Conservation (phyloP, 2,888 invertebrate genomes). For the Zaprionus lineosus region DNA sequence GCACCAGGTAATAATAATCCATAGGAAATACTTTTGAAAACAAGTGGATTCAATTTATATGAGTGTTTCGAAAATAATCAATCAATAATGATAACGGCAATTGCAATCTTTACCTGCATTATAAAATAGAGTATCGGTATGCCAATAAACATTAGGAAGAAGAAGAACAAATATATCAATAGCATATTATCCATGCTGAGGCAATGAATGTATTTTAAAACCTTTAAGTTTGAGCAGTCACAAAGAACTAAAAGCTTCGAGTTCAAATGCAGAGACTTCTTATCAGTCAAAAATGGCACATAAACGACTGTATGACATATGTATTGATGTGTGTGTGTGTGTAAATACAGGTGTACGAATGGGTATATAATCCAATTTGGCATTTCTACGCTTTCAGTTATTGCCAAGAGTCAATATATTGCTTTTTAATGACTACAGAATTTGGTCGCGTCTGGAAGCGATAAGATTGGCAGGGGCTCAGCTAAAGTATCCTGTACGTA, state of each 20-base stretch:
- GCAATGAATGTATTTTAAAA: constrained; percentile 54
- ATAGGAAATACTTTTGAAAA: constrained; percentile 53
- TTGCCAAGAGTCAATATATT: too few relatives aligned
- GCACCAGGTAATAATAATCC: constrained; percentile 49
- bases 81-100: background rate
- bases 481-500: constrained; percentile 17
- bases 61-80: background rate
- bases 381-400: too few relatives aligned
- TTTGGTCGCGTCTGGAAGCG: too few relatives aligned
- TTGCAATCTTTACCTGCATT: constrained; percentile 53
- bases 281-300: constrained; percentile 16
- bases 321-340: background rate
- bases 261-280: background rate
- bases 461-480: constrained; percentile 15
- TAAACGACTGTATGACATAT: background rate
- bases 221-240: constrained; percentile 22
- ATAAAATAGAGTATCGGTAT: constrained; percentile 61
- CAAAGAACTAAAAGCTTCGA: constrained; percentile 15
- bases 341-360: too few relatives aligned
- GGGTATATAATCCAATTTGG: too few relatives aligned
- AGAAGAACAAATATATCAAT: constrained; percentile 37
- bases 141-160: constrained; percentile 52
- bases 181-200: too few relatives aligned
- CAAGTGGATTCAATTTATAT: background rate
- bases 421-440: too few relatives aligned